Percentiles rank a stretch among this genome's conserved stretches.
Evolutionary conservation across 1,140 invertebrate species (phyloP).

Genomic region (Drepana arcuata): DNA sequence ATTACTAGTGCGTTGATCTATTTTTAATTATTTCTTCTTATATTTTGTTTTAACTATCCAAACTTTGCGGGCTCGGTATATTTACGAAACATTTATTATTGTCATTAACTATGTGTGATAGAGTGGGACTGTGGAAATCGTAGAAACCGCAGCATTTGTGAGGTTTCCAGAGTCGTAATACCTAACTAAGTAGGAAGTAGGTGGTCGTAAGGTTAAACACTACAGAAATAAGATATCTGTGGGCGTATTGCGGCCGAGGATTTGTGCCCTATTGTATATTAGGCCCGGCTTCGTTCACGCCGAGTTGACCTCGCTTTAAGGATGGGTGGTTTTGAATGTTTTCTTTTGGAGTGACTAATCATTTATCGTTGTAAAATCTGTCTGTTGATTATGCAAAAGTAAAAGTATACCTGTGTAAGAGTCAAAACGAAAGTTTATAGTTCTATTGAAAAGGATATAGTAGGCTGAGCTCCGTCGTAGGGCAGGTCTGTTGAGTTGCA

Average conservation of each 20-base stretch:
- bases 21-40: too few relatives aligned
- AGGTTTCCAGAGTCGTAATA: slow-evolving; percentile 62
- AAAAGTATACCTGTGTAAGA: too few relatives aligned
- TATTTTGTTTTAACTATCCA: too few relatives aligned
- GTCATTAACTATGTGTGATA: too few relatives aligned
- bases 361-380: too few relatives aligned
- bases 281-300: slow-evolving; percentile 19
- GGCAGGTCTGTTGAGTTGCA: slow-evolving; percentile 90
- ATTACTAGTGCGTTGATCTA: too few relatives aligned
- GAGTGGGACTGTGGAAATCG: slow-evolving; percentile 39
- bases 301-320: slow-evolving; percentile 9
- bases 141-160: slow-evolving; percentile 63
- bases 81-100: too few relatives aligned
- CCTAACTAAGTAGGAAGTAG: slow-evolving; percentile 61
- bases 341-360: too few relatives aligned
- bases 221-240: slow-evolving; percentile 69
- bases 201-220: slow-evolving; percentile 68
- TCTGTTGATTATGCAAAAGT: too few relatives aligned
- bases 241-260: slow-evolving; percentile 23
- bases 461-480: slow-evolving; percentile 92
- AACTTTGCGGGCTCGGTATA: too few relatives aligned
- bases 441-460: slow-evolving; percentile 90
- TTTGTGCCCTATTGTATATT: slow-evolving; percentile 12
- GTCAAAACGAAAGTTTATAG: slow-evolving; percentile 9
- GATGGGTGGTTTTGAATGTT: too few relatives aligned